Conservation (phyloP, 2,113 vertebrate species). For the Semnornis frantzii region DNA sequence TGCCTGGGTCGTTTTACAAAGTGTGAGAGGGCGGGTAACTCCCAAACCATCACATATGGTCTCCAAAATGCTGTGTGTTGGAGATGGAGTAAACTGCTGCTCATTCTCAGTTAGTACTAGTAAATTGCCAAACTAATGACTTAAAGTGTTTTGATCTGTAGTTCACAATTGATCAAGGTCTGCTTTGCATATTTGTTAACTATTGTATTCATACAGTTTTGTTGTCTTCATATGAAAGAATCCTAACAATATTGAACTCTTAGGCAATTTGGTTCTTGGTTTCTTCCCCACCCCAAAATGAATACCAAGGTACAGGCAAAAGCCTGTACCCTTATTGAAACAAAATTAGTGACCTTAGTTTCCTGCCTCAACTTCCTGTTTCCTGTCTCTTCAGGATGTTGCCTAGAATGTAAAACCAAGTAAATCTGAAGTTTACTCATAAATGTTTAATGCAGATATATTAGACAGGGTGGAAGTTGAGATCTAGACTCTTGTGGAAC, state of each 20-base stretch:
- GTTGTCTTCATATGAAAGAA: background rate
- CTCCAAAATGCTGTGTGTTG: background rate
- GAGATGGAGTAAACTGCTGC: background rate
- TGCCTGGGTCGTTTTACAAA: too few species aligned
- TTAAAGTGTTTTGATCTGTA: background rate
- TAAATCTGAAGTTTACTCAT: background rate
- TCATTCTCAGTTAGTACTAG: background rate
- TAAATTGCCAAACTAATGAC: background rate
- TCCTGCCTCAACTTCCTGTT: constrained; percentile 16
- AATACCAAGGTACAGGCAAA: background rate
- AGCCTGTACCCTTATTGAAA: background rate
- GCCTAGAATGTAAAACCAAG: background rate
- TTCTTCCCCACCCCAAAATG: background rate
- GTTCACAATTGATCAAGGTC: background rate
- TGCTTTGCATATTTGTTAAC: background rate
- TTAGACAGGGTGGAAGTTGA: background rate
- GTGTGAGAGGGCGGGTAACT: too few species aligned
- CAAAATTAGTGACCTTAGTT: background rate
- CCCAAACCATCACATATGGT: too few species aligned
- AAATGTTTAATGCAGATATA: background rate
- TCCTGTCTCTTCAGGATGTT: background rate
- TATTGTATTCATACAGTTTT: background rate
- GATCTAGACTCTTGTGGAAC: background rate
- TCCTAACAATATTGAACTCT: background rate
- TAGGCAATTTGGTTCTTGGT: background rate